These are phyloP conservation scores for Alca torda DNA, from an alignment of 2,797 vertebrate species.

Conservation along the genomic window DNA sequence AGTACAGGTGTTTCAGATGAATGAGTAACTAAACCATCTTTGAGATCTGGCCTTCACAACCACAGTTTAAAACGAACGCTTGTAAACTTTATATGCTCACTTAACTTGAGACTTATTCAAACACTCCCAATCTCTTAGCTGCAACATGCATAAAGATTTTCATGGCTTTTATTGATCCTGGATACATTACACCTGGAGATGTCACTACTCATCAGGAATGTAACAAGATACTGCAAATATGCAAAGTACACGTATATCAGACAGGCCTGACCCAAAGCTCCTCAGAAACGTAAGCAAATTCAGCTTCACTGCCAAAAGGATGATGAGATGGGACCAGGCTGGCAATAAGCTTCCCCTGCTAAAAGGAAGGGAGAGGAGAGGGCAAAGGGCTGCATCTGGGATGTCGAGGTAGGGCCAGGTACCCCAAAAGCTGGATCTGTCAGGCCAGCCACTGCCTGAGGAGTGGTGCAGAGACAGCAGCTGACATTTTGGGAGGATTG, in stretches of 20 bases:
- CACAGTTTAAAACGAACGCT: background rate
- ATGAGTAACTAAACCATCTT: background rate
- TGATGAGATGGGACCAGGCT: background rate
- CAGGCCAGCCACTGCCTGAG: background rate
- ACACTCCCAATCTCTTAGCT: background rate
- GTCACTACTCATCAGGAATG: slow-evolving; percentile 8
- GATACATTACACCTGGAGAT: slow-evolving; percentile 24
- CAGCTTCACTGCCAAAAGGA: background rate
- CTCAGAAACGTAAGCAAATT: background rate
- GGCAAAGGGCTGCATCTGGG: background rate
- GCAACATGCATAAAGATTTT: background rate
- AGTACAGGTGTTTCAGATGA: background rate
- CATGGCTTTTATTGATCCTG: slow-evolving; percentile 28
- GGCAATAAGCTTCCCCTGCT: background rate
- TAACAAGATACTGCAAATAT: slow-evolving; percentile 35
- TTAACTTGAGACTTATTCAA: slow-evolving; percentile 13
- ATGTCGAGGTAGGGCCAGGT: background rate
- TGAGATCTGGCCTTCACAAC: background rate
- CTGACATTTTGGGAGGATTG: background rate
- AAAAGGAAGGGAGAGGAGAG: background rate
- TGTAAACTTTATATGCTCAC: background rate
- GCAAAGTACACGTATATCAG: background rate
- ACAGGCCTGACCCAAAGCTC: background rate
- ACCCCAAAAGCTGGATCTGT: background rate
- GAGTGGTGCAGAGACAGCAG: background rate